These are phyloP conservation scores for Calidris pugnax DNA, from an alignment of 2,113 vertebrate species.

Conservation along the genomic window DNA sequence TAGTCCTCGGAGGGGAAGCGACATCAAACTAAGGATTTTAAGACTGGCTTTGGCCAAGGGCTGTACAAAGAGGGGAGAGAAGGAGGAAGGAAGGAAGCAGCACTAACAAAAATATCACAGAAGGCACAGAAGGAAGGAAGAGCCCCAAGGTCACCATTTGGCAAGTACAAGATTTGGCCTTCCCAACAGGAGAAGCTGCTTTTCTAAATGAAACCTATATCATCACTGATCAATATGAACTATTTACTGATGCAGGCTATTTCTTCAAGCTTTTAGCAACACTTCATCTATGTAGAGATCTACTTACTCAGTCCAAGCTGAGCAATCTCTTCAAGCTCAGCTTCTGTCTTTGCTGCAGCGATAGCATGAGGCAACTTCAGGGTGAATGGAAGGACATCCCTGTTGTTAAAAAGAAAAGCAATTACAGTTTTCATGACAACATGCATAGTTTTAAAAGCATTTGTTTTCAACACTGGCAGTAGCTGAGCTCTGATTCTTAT, in stretches of 20 bases:
- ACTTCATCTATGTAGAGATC: neutral
- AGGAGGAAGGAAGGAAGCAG: neutral
- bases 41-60: neutral
- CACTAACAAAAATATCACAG: neutral
- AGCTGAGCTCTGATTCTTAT: neutral
- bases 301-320: constrained; percentile 88
- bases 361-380: constrained; percentile 91
- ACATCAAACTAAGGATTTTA: neutral
- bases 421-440: neutral
- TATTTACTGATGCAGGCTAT: neutral
- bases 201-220: neutral
- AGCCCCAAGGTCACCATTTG: neutral
- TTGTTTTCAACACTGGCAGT: neutral
- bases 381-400: constrained; percentile 91
- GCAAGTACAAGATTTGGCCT: neutral
- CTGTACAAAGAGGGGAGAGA: neutral
- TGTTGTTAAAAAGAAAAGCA: constrained; percentile 55
- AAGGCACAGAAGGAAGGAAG: neutral
- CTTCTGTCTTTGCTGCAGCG: constrained; percentile 85
- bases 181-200: neutral
- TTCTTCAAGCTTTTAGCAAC: neutral
- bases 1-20: neutral
- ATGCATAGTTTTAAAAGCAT: neutral
- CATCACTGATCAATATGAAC: neutral
- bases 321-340: constrained; percentile 89